These are phyloP conservation scores for Eupithecia dodoneata DNA, from an alignment of 2,888 invertebrate genomes.

Conservation along the genomic window DNA sequence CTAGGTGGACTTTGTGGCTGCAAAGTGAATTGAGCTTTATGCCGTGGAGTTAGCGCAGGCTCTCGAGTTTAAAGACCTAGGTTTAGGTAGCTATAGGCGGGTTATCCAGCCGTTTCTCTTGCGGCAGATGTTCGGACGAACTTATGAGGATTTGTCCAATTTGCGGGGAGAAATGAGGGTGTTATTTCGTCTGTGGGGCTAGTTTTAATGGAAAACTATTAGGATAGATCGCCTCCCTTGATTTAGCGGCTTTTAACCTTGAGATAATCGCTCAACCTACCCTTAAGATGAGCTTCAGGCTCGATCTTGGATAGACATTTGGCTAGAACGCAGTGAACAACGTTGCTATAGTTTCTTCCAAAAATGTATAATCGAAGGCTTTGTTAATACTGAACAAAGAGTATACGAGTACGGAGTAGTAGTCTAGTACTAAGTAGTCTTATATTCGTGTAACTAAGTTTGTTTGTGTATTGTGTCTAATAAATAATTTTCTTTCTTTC, in stretches of 20 bases:
- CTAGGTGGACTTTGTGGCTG: conserved; percentile 59
- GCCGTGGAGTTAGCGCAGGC: conserved; percentile 52
- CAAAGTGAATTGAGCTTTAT: conserved; percentile 59
- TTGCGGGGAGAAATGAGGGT: conserved; percentile 43
- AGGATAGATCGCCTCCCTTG: background rate
- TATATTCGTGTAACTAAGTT: no score
- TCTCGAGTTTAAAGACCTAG: conserved; percentile 58
- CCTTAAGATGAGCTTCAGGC: background rate
- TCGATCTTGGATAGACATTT: background rate
- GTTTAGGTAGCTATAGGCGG: conserved; percentile 64
- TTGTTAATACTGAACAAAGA: background rate
- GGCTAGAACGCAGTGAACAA: background rate
- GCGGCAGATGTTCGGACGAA: conserved; percentile 58
- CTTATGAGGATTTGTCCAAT: conserved; percentile 60
- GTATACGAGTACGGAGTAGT: background rate
- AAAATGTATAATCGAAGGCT: background rate
- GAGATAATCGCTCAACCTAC: background rate
- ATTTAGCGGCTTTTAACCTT: background rate
- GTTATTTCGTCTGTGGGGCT: conserved; percentile 14
- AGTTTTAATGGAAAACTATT: conserved; percentile 14
- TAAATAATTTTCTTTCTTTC: no score
- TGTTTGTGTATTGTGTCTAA: no score
- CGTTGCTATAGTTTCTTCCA: background rate
- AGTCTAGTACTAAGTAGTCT: no score
- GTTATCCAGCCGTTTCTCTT: conserved; percentile 72